phyloP scores from a whole-genome alignment of 2,113 vertebrate species.

The Salvator merianae region DNA sequence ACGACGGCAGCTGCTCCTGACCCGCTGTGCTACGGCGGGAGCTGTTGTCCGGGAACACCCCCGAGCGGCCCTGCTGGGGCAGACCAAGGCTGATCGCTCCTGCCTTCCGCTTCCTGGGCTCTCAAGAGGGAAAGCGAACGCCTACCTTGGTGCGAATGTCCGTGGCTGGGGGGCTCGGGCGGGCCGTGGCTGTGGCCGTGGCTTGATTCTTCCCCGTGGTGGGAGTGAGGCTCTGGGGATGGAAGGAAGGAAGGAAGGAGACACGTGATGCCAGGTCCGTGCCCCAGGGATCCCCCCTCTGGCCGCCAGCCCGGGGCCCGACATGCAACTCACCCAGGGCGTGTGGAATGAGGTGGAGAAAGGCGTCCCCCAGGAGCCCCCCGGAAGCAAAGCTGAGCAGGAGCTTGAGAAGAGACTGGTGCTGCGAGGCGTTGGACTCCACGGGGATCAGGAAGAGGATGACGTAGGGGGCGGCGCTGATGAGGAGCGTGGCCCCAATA shows the following conservation, averaged over 20 bases:
- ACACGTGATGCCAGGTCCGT: too few relatives aligned
- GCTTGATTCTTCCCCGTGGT: neutral
- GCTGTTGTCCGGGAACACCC: too few relatives aligned
- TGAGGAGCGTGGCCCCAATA: conserved; percentile 82
- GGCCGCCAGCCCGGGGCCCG: accelerated
- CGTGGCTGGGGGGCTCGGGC: neutral
- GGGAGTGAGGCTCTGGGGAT: neutral
- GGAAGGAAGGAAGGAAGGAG: too few relatives aligned
- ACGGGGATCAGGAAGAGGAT: conserved; percentile 86
- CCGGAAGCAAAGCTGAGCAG: conserved; percentile 86
- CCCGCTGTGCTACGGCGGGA: too few relatives aligned
- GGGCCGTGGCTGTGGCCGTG: neutral
- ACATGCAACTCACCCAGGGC: conserved; percentile 64
- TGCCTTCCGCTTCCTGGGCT: neutral
- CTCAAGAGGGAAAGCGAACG: accelerated
- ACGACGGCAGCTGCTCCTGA: neutral
- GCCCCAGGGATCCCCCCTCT: neutral
- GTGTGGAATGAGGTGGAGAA: conserved; percentile 57
- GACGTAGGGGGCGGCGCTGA: conserved; percentile 85
- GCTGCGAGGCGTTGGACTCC: conserved; percentile 78
- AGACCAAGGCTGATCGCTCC: neutral
- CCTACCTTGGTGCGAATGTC: conserved; percentile 29
- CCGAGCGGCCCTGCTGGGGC: too few relatives aligned
- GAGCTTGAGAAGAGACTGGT: conserved; percentile 85
- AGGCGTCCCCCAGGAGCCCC: conserved; percentile 68